Base-by-base conservation (phyloP, 2,113 vertebrate genomes). In the Catagonus wagneri region DNA sequence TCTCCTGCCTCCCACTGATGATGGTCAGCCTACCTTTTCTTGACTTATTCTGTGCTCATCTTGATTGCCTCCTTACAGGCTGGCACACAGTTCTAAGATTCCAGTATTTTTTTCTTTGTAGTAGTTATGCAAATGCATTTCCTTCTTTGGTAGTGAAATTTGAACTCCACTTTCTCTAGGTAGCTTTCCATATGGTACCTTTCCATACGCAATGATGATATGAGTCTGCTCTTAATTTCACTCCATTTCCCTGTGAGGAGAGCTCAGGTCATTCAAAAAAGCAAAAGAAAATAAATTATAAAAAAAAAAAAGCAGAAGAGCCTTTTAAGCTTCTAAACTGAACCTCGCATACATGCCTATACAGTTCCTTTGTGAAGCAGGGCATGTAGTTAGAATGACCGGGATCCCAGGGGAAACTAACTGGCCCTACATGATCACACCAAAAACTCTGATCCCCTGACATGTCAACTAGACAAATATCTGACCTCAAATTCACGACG, bases 141-240 rank as follows among this genome's bases (percentile, higher is more conserved):
- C 23, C 50, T 89, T 96, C 65, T 84, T 81, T 85, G 56, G 15
- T 9, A 63, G 36, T 89, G 88, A 84, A 92, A 92, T 90, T 89
- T 56, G 3, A 39, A 44, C 8, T 17, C 29, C 7, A 44, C 19
- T 84, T 96, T 25, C 52, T 93, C 72, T 83, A 54, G 27, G 23
- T 78, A n/a, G n/a, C 23, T 95, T 78, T 85, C 61, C 17, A 1
- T 85, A n/a, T 94, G 20, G n/a, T 58, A 56, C 76, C 76, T 58
- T 34, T 58, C 54, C n/a, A 79, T 54, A 88, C 20, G 17, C 32
- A 72, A 25, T 63, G 11, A 56, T 34, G 8, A 23, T 25, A 22
- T 29, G 16, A 74, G 1, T 66, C 52, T 89, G 27, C 93, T 44
- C 63, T 56, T 71, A 68, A 89, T 86, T 76, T 63, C 23, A 52